Evolutionary conservation across 2,888 invertebrate genomes (phyloP).

Genomic region (Hipparchia sbordonii): DNA sequence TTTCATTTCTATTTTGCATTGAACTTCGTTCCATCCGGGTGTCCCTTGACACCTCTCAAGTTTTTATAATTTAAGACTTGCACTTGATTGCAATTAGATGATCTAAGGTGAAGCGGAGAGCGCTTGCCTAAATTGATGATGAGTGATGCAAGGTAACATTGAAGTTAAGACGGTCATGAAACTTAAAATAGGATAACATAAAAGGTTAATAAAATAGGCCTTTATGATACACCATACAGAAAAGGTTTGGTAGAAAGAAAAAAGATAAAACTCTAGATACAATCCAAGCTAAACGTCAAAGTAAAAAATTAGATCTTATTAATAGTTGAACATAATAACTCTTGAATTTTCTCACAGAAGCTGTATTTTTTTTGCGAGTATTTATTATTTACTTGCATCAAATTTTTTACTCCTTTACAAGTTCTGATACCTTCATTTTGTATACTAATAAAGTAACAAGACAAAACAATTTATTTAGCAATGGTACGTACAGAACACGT

Average conservation of each 20-base stretch:
- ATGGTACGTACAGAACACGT: conserved; percentile 36
- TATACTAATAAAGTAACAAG: conserved; percentile 5
- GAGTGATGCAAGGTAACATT: too few species aligned
- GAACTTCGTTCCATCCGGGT: too few species aligned
- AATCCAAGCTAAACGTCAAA: background rate
- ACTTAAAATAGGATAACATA: background rate
- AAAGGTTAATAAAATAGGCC: too few species aligned
- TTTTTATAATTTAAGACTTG: too few species aligned
- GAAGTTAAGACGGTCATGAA: background rate
- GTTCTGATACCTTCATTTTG: conserved; percentile 8
- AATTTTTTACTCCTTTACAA: conserved; percentile 7
- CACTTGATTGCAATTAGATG: too few species aligned
- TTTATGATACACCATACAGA: background rate
- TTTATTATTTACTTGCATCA: background rate
- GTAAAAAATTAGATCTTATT: too few species aligned
- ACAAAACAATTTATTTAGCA: conserved; percentile 30
- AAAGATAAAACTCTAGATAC: background rate
- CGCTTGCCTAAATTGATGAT: too few species aligned
- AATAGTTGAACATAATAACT: background rate
- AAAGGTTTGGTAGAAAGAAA: background rate
- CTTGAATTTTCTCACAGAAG: background rate
- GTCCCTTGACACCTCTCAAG: too few species aligned
- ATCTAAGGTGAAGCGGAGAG: too few species aligned
- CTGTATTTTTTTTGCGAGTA: background rate
- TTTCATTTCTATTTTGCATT: too few species aligned